Evolutionary conservation across 2,797 vertebrate species (phyloP), one percentile per base, ranked within the genome.

Genomic region (Tragelaphus oryx): DNA sequence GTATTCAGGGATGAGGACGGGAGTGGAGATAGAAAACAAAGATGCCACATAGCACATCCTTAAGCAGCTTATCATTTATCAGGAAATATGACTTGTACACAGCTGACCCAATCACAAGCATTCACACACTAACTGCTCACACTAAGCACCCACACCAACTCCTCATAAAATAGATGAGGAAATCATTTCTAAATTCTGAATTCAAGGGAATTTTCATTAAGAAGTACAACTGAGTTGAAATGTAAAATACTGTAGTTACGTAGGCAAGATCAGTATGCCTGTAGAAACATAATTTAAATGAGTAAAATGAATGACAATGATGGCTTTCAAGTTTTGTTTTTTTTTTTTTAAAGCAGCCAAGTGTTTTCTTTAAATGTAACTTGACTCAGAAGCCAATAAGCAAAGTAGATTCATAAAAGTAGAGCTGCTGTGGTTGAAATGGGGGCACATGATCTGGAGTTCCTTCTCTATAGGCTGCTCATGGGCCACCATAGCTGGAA

Each of bases 131-230:
- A 81, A 80, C 41, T 10, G n/a, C 17, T 60, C 28, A 60, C 28
- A 60, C 13, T n/a, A 60, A 30, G 28, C 30, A 4, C 22, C 44
- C 59, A 60, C 59, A n/a, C 3, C 13, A 62, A 80, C 37, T 8
- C 26, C 75, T 82, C 41, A 14, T 50, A 71, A 71, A 41, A 71
- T 30, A 28, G 52, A 33, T 33, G 48, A 79, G 41, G 22, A 93
- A 93, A 59, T 68, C 41, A 17, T 78, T 95, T 74, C 88, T 85
- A 81, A 76, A 59, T 65, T 54, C 52, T 57, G 22, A 5, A 54
- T 6, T 33, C 13, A 13, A 92, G 57, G 91, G 88, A 37, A 75
- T 65, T 62, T 81, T 85, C 85, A 91, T 62, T 82, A 20, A 88
- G 74, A 93, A 83, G 85, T 33, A 28, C 82, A 91, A 75, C 0